These are phyloP conservation scores for Percopsis omiscomaycus DNA, from an alignment of 2,797 vertebrate species.

Conservation along the genomic window DNA sequence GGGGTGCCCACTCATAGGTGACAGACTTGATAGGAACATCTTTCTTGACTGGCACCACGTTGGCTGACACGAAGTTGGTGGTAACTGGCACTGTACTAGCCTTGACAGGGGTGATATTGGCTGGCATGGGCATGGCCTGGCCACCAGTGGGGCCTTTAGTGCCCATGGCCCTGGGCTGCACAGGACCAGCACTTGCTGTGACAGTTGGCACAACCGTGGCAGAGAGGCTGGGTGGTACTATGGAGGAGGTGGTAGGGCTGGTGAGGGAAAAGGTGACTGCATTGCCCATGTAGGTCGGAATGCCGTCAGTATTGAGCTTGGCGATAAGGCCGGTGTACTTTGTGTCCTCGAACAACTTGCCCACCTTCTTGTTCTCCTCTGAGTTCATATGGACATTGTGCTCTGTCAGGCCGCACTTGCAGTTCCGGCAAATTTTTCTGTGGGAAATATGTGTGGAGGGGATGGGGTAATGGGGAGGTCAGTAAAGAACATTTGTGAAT, in stretches of 20 bases:
- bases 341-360: slow-evolving; percentile 94
- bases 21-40: slow-evolving; percentile 85
- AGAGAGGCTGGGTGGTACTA: slow-evolving; percentile 19
- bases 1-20: slow-evolving; percentile 96
- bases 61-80: slow-evolving; percentile 69
- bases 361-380: slow-evolving; percentile 94
- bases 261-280: slow-evolving; percentile 88
- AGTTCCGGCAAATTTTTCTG: slow-evolving; percentile 97
- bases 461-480: background rate
- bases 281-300: slow-evolving; percentile 86
- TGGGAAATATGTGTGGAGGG: slow-evolving; percentile 19
- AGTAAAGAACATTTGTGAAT: too few species aligned
- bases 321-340: slow-evolving; percentile 95
- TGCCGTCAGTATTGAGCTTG: slow-evolving; percentile 90
- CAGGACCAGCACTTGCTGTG: slow-evolving; percentile 12
- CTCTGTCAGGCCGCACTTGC: slow-evolving; percentile 93
- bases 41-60: slow-evolving; percentile 79
- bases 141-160: background rate
- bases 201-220: slow-evolving; percentile 31
- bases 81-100: slow-evolving; percentile 35
- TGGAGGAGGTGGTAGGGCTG: slow-evolving; percentile 64
- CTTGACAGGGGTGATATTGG: slow-evolving; percentile 29
- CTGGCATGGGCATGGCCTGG: slow-evolving; percentile 4
- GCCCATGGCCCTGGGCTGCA: slow-evolving; percentile 7
- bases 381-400: slow-evolving; percentile 88